Evolutionary conservation across 2,888 invertebrate genomes (phyloP).

Genomic region (Axea sp.): DNA sequence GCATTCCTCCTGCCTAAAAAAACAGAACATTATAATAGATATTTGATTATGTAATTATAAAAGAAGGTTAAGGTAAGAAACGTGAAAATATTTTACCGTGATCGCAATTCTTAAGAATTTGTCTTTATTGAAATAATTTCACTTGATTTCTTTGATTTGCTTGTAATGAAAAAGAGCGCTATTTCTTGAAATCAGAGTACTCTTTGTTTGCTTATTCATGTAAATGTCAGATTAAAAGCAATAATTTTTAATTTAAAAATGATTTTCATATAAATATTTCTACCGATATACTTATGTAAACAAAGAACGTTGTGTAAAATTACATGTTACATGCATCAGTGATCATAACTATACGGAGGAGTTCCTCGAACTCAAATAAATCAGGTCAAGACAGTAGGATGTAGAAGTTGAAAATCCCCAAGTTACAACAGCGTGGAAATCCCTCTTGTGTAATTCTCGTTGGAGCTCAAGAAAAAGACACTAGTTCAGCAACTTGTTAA

Average conservation of each 20-base stretch:
- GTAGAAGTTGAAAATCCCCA: constrained; percentile 48
- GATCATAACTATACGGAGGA: constrained; percentile 24
- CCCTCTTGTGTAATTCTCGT: constrained; percentile 48
- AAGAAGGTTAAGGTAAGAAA: constrained; percentile 1
- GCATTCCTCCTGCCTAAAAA: too few species aligned
- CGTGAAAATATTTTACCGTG: constrained; percentile 2
- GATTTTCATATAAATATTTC: too few species aligned
- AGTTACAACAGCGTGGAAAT: constrained; percentile 58
- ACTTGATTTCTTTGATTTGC: background rate
- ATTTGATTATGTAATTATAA: background rate
- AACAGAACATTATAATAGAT: background rate
- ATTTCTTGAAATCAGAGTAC: too few species aligned
- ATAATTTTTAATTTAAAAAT: too few species aligned
- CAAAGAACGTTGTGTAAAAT: constrained; percentile 4
- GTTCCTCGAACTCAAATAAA: constrained; percentile 49
- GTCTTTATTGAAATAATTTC: background rate
- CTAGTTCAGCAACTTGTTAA: constrained; percentile 1
- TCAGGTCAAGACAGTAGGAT: constrained; percentile 56
- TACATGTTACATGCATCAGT: constrained; percentile 12
- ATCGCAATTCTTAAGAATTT: constrained; percentile 2
- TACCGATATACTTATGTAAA: constrained; percentile 1
- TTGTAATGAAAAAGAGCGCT: too few species aligned
- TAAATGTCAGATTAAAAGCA: too few species aligned
- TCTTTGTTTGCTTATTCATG: too few species aligned
- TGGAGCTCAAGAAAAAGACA: constrained; percentile 1